These are phyloP conservation scores for Thera britannica DNA, from an alignment of 2,888 invertebrate genomes.

Conservation along the genomic window DNA sequence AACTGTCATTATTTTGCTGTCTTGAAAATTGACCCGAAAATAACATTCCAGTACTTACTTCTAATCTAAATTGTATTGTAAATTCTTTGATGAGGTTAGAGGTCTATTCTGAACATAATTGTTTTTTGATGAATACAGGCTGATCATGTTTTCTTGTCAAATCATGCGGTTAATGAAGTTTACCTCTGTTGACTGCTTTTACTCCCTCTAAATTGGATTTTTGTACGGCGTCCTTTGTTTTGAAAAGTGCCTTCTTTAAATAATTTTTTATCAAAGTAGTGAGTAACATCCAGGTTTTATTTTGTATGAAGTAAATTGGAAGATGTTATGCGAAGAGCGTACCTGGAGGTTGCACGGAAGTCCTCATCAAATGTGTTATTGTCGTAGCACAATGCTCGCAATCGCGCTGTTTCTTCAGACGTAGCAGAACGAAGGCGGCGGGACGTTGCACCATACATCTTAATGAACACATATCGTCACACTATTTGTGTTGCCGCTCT, in stretches of 20 bases:
- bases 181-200: slow-evolving; percentile 49
- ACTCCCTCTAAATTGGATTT: slow-evolving; percentile 37
- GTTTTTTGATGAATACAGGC: slow-evolving; percentile 73
- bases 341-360: slow-evolving; percentile 40
- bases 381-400: slow-evolving; percentile 68
- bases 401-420: slow-evolving; percentile 52
- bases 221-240: slow-evolving; percentile 34
- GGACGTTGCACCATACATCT: slow-evolving; percentile 23
- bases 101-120: slow-evolving; percentile 62
- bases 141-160: slow-evolving; percentile 74
- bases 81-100: slow-evolving; percentile 54
- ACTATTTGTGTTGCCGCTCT: not conserved
- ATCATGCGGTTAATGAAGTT: slow-evolving; percentile 78
- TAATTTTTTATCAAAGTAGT: slow-evolving; percentile 10
- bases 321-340: slow-evolving; percentile 24
- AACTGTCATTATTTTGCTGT: slow-evolving; percentile 46
- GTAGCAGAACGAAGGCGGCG: slow-evolving; percentile 22
- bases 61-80: slow-evolving; percentile 58
- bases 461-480: slow-evolving; percentile 8
- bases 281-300: slow-evolving; percentile 1
- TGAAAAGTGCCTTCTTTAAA: slow-evolving; percentile 15
- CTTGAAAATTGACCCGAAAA: slow-evolving; percentile 51
- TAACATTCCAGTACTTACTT: slow-evolving; percentile 49
- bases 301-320: slow-evolving; percentile 13
- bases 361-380: slow-evolving; percentile 68